A percentile compares a stretch with the other conserved stretches of the same genome.
Conservation (phyloP, 2,888 invertebrate species). For the Adelognathus sp. region DNA sequence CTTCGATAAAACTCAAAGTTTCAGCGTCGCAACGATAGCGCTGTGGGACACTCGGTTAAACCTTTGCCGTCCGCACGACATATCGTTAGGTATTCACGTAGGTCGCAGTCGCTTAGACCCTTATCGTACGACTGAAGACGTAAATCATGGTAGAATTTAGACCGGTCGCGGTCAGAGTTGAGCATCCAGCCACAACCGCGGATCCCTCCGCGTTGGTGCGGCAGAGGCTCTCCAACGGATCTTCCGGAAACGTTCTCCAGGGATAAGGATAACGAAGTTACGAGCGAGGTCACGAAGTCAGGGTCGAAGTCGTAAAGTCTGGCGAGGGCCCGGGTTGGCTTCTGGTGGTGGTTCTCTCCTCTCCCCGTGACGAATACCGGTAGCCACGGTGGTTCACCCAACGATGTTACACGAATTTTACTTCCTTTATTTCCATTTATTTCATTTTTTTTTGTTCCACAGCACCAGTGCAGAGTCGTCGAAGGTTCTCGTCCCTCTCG, state of each 20-base stretch:
- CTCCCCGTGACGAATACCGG: constrained; percentile 1
- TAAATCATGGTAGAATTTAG: constrained; percentile 71
- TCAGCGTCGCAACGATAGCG: not conserved
- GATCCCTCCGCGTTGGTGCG: constrained; percentile 6
- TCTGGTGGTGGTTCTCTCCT: constrained; percentile 12
- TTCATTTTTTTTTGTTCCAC: not conserved
- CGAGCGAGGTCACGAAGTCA: constrained; percentile 60
- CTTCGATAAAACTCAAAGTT: not conserved
- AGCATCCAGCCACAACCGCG: constrained; percentile 41
- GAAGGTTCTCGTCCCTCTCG: not conserved
- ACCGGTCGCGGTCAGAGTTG: constrained; percentile 59
- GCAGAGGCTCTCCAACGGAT: constrained; percentile 45
- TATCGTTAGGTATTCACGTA: constrained; percentile 44
- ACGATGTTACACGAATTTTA: not conserved
- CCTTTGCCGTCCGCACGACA: constrained; percentile 7
- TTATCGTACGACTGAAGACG: constrained; percentile 61
- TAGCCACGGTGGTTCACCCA: not conserved
- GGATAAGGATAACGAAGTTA: constrained; percentile 61
- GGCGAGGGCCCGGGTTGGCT: constrained; percentile 18
- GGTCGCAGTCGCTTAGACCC: constrained; percentile 49
- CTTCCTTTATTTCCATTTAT: not conserved
- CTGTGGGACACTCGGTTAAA: not conserved
- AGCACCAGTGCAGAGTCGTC: not conserved
- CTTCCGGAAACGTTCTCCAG: constrained; percentile 42
- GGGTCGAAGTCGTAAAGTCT: constrained; percentile 53